Conservation (phyloP, 2,113 vertebrate genomes). For the Vireo altiloquus region DNA sequence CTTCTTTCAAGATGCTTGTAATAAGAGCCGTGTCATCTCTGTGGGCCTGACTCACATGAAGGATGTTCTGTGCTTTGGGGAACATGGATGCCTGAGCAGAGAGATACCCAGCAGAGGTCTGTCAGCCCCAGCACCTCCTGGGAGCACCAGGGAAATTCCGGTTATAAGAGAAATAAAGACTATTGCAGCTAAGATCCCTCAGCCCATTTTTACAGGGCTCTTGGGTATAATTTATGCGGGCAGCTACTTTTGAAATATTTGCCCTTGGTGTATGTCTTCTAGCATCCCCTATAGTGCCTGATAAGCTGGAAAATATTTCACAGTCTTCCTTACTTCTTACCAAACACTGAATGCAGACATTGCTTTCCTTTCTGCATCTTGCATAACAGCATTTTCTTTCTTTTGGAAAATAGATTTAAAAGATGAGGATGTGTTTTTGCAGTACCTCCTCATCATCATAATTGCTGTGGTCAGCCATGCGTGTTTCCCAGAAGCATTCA, state of each 20-base stretch:
- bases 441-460: background rate
- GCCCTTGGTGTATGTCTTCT: background rate
- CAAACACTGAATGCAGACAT: background rate
- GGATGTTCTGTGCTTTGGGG: background rate
- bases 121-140: background rate
- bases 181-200: background rate
- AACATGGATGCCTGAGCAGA: background rate
- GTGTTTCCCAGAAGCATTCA: background rate
- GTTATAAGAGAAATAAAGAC: background rate
- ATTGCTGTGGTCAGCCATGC: background rate
- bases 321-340: background rate
- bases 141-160: constrained; percentile 15
- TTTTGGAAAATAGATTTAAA: background rate
- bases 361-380: background rate
- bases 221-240: background rate
- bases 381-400: background rate
- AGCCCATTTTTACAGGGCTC: background rate
- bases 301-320: background rate
- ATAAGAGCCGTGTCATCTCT: background rate
- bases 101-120: background rate
- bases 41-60: background rate
- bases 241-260: constrained; percentile 9
- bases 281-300: background rate
- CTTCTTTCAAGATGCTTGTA: background rate
- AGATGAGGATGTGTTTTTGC: background rate